phyloP scores from a whole-genome alignment of 1,140 invertebrate species.

The Rhopalosiphum maidis region DNA sequence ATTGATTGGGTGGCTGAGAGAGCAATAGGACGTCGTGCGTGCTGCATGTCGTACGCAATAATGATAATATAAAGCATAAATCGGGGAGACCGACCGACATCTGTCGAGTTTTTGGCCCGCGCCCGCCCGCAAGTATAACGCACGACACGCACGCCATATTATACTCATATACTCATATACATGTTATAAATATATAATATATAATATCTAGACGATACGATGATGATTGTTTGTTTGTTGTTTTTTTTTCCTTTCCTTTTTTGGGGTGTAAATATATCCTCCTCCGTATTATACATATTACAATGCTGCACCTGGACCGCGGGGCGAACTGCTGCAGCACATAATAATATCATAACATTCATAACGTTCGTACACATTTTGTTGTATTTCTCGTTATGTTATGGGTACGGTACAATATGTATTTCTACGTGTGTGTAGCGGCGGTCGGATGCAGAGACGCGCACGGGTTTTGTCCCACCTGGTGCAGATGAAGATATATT shows the following conservation, averaged over 20 bases:
- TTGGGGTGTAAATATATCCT: not conserved
- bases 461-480: not conserved
- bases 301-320: not conserved
- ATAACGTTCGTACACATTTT: not conserved
- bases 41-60: not conserved
- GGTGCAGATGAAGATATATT: not conserved
- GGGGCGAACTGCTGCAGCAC: not conserved
- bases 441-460: not conserved
- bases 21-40: not conserved
- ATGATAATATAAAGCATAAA: not conserved
- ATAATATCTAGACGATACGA: not conserved
- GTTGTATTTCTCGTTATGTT: not conserved
- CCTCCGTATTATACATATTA: not conserved
- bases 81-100: not conserved
- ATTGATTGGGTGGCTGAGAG: not conserved
- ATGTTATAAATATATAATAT: not conserved
- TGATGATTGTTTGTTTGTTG: not conserved
- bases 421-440: not conserved
- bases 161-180: too few relatives aligned
- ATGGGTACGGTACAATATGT: not conserved
- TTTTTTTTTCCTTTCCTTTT: not conserved
- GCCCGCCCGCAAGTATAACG: not conserved
- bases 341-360: not conserved
- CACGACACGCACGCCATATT: not conserved
- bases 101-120: conserved; percentile 11